Evolutionary conservation across 2,888 invertebrate species (phyloP).

Genomic region (Tenthredo notha): DNA sequence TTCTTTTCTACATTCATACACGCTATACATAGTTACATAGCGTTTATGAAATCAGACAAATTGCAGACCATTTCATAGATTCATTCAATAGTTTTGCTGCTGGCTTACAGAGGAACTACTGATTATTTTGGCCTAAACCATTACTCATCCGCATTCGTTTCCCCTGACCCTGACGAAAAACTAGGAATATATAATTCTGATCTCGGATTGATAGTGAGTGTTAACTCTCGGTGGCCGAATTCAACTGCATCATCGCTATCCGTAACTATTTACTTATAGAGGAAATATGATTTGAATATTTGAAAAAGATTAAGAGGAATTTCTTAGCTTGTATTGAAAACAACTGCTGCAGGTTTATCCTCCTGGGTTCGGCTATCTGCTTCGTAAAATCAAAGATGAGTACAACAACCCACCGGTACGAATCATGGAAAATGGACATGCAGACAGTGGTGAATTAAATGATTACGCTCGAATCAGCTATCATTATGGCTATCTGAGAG

Average conservation of each 20-base stretch:
- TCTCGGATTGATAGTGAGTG: conserved; percentile 80
- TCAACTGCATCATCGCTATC: conserved; percentile 82
- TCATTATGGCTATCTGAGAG: conserved; percentile 65
- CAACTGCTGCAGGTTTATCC: conserved; percentile 79
- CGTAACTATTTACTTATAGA: conserved; percentile 74
- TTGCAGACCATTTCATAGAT: not conserved
- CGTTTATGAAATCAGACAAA: not conserved
- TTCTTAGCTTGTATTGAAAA: too few relatives aligned
- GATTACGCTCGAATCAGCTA: conserved; percentile 67
- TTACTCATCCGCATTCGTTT: conserved; percentile 64
- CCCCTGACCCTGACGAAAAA: conserved; percentile 54
- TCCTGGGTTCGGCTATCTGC: conserved; percentile 81
- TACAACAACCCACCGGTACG: conserved; percentile 81
- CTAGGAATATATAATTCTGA: conserved; percentile 61
- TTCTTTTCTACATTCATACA: not conserved
- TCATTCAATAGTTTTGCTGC: not conserved
- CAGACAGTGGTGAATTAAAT: conserved; percentile 76
- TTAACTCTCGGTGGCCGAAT: conserved; percentile 82
- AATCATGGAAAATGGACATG: conserved; percentile 83
- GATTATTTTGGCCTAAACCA: conserved; percentile 73
- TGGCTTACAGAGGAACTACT: conserved; percentile 62
- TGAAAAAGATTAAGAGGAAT: not conserved
- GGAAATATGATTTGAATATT: not conserved
- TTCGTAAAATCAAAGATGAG: conserved; percentile 79
- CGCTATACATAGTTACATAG: not conserved